Evolutionary conservation across 2,797 vertebrate genomes (phyloP), one percentile per base, ranked within the genome.

Genomic region (Centroberyx gerrardi): DNA sequence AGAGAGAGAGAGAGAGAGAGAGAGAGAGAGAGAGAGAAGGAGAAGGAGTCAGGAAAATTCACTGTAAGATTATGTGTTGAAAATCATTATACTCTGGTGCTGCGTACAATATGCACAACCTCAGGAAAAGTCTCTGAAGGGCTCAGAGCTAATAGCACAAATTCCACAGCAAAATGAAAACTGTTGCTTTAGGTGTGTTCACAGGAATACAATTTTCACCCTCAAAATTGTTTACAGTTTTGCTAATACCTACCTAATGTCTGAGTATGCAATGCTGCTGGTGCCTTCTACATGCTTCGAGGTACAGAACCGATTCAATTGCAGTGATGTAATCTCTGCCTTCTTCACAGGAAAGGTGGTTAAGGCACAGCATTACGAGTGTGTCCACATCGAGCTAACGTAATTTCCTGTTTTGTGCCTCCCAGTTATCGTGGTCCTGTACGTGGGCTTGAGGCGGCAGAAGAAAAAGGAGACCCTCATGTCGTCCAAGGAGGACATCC

Each of bases 401-500:
- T 1, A 2, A n/a, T 15, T 63, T 5, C 76, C 38, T 58, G 0
- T 3, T 80, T 31, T 71, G 7, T 62, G 44, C 28, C 62, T 12
- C 28, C 1, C 77, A 99, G 98, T 96, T 55, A 98, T 99, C n/a
- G 97, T 99, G 38, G 97, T 99, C 42, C 96, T 99, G 44, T 99
- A 99, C 0, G 94, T 98, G 65, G 97, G 97, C 2, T 88, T 99
- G 75, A 86, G 97, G 49, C 93, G 97, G 17, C 98, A 99, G 83
- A 99, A 96, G 94, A 98, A 98, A 83, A 99, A 99, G 81, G 97
- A 99, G 81, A 98, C 96, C 3, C 94, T 99, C 55, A 99, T 99
- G 98, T 99, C 98, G 0, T 99, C 98, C 31, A 99, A 99, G 78
- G 98, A 99, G 93, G 98, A 99, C 88, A 95, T 99, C 88, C 95